A percentile compares a stretch with the other conserved stretches of the same genome.
phyloP scores from a whole-genome alignment of 2,888 invertebrate genomes.

The Lithophane socia region DNA sequence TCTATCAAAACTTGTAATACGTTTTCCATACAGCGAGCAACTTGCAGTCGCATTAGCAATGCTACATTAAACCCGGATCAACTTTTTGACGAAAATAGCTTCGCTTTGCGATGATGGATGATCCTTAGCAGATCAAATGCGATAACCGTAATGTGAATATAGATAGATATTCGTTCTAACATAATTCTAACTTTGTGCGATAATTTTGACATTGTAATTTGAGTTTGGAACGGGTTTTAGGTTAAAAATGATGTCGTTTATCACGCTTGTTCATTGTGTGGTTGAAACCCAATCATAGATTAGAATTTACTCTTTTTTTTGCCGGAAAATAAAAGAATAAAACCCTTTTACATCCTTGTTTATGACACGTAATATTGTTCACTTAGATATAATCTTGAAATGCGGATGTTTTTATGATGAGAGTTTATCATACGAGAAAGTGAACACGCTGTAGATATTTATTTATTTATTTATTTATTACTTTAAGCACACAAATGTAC shows the following conservation, averaged over 20 bases:
- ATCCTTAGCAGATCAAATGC: conserved; percentile 49
- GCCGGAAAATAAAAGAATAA: background rate
- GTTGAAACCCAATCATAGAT: conserved; percentile 16
- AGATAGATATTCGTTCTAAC: conserved; percentile 41
- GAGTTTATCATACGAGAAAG: background rate
- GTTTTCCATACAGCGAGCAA: conserved; percentile 39
- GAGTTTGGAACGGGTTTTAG: conserved; percentile 32
- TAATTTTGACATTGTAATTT: conserved; percentile 51
- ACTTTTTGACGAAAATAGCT: conserved; percentile 67
- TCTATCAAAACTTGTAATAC: conserved; percentile 57
- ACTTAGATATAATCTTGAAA: background rate
- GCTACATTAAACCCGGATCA: conserved; percentile 72
- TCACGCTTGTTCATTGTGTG: conserved; percentile 32
- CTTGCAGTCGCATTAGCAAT: conserved; percentile 64
- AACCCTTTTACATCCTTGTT: background rate
- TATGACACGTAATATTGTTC: background rate
- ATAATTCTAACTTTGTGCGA: conserved; percentile 33
- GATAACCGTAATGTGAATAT: conserved; percentile 63
- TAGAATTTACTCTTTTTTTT: conserved; percentile 12
- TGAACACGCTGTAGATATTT: background rate
- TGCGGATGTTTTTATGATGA: background rate
- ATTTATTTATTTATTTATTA: too few species aligned
- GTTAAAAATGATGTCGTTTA: conserved; percentile 45
- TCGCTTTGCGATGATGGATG: conserved; percentile 68
- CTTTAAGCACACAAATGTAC: too few species aligned